Conservation (phyloP, 53 echinoderm and acorn worm species). For the Patiria pectinifera region DNA sequence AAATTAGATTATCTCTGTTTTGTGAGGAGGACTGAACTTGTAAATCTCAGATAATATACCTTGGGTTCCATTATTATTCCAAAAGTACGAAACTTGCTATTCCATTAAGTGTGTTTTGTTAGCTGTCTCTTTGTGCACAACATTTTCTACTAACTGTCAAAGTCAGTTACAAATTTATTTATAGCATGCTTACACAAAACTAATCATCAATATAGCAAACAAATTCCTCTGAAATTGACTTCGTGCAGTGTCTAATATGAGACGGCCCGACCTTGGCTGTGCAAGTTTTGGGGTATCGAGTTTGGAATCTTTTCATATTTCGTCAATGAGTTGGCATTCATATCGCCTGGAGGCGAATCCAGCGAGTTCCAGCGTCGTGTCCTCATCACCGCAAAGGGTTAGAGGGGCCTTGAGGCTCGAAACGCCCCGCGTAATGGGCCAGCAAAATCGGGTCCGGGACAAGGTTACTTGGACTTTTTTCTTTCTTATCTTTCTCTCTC, state of each 20-base stretch:
- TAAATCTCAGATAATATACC: too few species aligned
- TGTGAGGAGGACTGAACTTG: too few species aligned
- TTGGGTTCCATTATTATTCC: too few species aligned
- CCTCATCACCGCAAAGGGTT: background rate
- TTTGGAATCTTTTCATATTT: conserved; percentile 23
- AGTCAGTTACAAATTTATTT: background rate
- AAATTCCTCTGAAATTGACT: conserved; percentile 13
- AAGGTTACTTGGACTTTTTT: conserved; percentile 34
- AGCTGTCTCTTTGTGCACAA: too few species aligned
- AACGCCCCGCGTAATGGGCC: background rate
- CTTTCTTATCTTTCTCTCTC: background rate
- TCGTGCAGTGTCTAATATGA: background rate
- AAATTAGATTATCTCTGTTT: too few species aligned
- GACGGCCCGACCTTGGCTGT: conserved; percentile 6
- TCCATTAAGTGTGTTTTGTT: too few species aligned
- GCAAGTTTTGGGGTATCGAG: conserved; percentile 36
- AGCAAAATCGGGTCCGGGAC: background rate
- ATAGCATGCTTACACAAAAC: background rate
- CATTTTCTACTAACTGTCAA: too few species aligned
- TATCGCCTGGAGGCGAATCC: background rate
- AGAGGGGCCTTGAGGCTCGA: conserved; percentile 32
- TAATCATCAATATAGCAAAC: background rate
- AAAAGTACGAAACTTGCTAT: too few species aligned
- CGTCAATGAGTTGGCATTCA: conserved; percentile 8
- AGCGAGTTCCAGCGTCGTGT: background rate